Base-by-base conservation (phyloP, 2,113 vertebrate genomes). In the Trachemys scripta region DNA sequence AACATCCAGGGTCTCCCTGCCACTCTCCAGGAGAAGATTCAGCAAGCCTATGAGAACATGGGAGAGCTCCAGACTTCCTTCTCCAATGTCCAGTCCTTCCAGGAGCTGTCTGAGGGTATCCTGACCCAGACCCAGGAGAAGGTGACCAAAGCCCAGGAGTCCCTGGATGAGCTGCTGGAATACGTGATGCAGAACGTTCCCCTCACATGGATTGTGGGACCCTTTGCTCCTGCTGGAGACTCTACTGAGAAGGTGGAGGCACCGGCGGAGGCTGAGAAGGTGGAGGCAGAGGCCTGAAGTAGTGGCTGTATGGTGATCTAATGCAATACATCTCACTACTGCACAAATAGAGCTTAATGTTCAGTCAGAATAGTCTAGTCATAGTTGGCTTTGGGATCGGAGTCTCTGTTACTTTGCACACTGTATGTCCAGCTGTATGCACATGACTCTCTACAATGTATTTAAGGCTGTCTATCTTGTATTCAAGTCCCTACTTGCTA, bases 1-100 rank as follows among this genome's bases (percentile, higher is more conserved):
- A 99, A 98, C 12, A 97, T 98, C 78, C 98, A 98, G 85, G 98
- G 98, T 84, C 98, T 99, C 50, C 99, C 99, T 14, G 88, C 85
- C 12, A 84, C 96, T 4, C 97, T 99, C 78, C 98, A 99, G 97
- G 98, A 98, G 38, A 98, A 99, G 95, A 97, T 99, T 62, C 97
- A 96, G 78, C 97, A 79, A 1, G 98, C 98, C 1, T 92, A 98
- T 14, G 95, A 27, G 45, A 97, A 98, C 6, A 98, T 98, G 13
- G 98, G 98, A 62, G 98, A 98, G 14, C 97, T 99, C 47, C 98
- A 98, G 79, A 88, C 97, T 22, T 97, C 98, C 16, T 94, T 99
- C 79, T 92, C 97, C 29, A 97, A 82, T 78, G 93, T 96, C 90
- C 97, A 53, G 88, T 93, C 91, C 49, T 80, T 96, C 35, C 27